Percentiles rank a stretch among this genome's conserved stretches.
These are phyloP conservation scores for Apis mellifera DNA, from an alignment of 1,140 invertebrate genomes.

Conservation along the genomic window DNA sequence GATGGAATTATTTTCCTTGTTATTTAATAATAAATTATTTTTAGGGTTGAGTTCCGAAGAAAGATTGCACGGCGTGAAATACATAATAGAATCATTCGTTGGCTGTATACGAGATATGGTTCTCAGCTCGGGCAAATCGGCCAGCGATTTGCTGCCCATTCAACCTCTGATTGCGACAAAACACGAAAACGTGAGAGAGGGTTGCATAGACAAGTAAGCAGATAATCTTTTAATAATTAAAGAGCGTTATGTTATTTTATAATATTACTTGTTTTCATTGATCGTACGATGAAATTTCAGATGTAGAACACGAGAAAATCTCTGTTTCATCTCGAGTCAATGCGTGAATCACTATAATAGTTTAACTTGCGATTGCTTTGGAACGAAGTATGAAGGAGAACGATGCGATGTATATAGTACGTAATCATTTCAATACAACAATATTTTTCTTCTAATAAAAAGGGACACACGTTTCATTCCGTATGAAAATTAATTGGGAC, in stretches of 20 bases:
- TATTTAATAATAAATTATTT: neutral
- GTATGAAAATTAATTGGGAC: too few relatives aligned
- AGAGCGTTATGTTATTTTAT: too few relatives aligned
- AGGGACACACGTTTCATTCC: too few relatives aligned
- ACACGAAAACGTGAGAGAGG: conserved; percentile 93
- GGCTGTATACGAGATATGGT: conserved; percentile 94
- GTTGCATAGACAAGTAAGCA: conserved; percentile 88
- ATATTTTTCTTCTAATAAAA: too few relatives aligned
- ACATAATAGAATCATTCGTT: conserved; percentile 95
- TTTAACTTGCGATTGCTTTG: conserved; percentile 94
- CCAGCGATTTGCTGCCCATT: conserved; percentile 89
- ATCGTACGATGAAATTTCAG: conserved; percentile 71
- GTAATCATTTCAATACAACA: conserved; percentile 70
- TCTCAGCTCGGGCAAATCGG: conserved; percentile 90
- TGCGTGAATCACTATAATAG: conserved; percentile 95
- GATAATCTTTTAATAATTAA: neutral
- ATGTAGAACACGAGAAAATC: conserved; percentile 89
- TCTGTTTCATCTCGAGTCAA: conserved; percentile 90
- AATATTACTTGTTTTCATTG: neutral
- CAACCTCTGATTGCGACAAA: conserved; percentile 91
- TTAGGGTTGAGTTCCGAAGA: conserved; percentile 92
- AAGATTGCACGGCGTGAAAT: conserved; percentile 92
- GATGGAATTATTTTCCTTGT: neutral
- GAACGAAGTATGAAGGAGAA: conserved; percentile 93
- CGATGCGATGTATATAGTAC: conserved; percentile 94